phyloP scores from a whole-genome alignment of 2,113 vertebrate species.

The Dasyornis broadbenti region DNA sequence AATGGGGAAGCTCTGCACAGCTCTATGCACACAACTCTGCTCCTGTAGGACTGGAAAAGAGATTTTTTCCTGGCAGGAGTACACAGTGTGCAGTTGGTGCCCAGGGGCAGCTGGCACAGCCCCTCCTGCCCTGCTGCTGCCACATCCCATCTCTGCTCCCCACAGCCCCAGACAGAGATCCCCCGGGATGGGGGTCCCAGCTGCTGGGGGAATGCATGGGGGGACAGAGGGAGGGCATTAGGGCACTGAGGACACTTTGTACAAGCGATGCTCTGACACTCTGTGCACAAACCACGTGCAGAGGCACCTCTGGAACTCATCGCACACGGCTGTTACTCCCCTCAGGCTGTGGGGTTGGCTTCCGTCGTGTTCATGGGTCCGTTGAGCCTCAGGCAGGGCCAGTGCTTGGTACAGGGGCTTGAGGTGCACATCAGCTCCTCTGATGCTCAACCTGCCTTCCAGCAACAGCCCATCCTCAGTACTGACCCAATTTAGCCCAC shows the following conservation, averaged over 20 bases:
- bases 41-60: neutral
- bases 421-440: neutral
- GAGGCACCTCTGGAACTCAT: neutral
- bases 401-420: neutral
- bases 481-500: neutral
- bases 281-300: neutral
- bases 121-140: neutral
- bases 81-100: too few species aligned
- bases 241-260: neutral
- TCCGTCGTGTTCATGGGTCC: accelerated
- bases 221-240: neutral
- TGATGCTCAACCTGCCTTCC: neutral
- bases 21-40: accelerated
- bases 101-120: neutral
- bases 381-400: accelerated
- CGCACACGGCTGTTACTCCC: accelerated
- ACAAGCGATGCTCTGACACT: neutral
- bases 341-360: accelerated
- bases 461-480: neutral
- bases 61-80: neutral
- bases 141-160: neutral
- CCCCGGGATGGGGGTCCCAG: accelerated
- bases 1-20: neutral
- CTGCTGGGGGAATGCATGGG: accelerated
- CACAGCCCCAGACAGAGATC: neutral